phyloP scores from a whole-genome alignment of 1,140 invertebrate species.

The Andricus grossulariae region DNA sequence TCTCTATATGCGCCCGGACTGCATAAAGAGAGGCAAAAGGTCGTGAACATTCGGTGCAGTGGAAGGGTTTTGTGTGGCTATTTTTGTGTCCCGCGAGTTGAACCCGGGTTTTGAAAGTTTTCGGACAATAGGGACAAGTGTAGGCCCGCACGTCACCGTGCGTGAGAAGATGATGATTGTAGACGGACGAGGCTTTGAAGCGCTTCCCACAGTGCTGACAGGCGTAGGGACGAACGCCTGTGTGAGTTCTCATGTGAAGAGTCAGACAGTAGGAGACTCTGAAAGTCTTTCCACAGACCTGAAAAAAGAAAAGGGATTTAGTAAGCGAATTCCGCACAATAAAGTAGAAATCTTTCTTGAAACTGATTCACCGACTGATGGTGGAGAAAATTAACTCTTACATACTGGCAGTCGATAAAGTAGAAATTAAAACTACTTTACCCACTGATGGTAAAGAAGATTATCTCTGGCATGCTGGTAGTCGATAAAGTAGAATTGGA shows the following conservation, averaged over 20 bases:
- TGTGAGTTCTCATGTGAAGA: slow-evolving; percentile 86
- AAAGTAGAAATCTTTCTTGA: not conserved
- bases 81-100: slow-evolving; percentile 86
- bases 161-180: slow-evolving; percentile 84
- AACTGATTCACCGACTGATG: not conserved
- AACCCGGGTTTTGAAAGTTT: slow-evolving; percentile 85
- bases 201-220: slow-evolving; percentile 84
- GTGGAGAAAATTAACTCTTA: not conserved
- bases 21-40: slow-evolving; percentile 85
- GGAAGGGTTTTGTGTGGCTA: slow-evolving; percentile 86
- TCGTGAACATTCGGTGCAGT: slow-evolving; percentile 81
- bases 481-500: too few species aligned
- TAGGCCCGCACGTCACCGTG: slow-evolving; percentile 84
- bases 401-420: not conserved
- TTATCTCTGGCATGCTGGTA: too few species aligned
- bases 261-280: slow-evolving; percentile 87
- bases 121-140: slow-evolving; percentile 84
- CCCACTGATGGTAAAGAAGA: too few species aligned
- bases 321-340: too few species aligned
- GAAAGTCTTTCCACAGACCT: slow-evolving; percentile 86
- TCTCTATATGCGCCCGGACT: slow-evolving; percentile 83
- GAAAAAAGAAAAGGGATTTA: not conserved
- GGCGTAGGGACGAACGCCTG: slow-evolving; percentile 83
- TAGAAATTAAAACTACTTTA: too few species aligned
- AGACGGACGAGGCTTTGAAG: slow-evolving; percentile 86